phyloP scores from a whole-genome alignment of 2,113 vertebrate genomes.

The Puntigrus tetrazona region DNA sequence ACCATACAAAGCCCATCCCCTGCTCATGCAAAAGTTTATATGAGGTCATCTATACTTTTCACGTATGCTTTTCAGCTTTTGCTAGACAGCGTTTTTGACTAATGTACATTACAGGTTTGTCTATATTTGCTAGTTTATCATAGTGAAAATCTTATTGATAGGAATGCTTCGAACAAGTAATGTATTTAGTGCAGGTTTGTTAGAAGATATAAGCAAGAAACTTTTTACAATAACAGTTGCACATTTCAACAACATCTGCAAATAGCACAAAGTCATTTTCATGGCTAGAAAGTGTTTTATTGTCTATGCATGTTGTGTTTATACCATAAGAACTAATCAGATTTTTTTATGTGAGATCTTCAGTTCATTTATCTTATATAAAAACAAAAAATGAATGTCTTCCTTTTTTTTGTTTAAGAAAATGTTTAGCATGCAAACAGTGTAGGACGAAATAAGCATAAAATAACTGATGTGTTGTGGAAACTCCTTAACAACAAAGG shows the following conservation, averaged over 20 bases:
- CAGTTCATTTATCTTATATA: neutral
- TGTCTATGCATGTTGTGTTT: neutral
- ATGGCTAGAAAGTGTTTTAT: neutral
- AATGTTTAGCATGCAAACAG: neutral
- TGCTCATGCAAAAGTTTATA: too few species aligned
- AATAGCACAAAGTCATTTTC: neutral
- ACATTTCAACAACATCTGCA: neutral
- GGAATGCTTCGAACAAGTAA: neutral
- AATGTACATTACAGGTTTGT: neutral
- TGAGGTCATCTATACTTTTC: too few species aligned
- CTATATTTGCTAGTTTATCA: neutral
- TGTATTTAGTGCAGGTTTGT: neutral
- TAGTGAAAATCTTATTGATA: neutral
- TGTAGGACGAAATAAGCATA: neutral
- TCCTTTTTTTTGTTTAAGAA: neutral
- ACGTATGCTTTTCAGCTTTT: neutral
- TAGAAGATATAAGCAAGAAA: neutral
- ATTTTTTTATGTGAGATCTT: neutral
- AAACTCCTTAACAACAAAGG: constrained; percentile 36
- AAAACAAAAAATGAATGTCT: neutral
- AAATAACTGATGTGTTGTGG: constrained; percentile 14
- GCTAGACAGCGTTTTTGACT: neutral
- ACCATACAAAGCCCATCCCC: too few species aligned
- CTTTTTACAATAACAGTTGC: neutral
- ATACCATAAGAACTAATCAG: neutral